Percentiles rank a stretch among this genome's conserved stretches.
These are phyloP conservation scores for Thereuonema tuberculata DNA, from an alignment of 1,140 invertebrate species.

Conservation along the genomic window DNA sequence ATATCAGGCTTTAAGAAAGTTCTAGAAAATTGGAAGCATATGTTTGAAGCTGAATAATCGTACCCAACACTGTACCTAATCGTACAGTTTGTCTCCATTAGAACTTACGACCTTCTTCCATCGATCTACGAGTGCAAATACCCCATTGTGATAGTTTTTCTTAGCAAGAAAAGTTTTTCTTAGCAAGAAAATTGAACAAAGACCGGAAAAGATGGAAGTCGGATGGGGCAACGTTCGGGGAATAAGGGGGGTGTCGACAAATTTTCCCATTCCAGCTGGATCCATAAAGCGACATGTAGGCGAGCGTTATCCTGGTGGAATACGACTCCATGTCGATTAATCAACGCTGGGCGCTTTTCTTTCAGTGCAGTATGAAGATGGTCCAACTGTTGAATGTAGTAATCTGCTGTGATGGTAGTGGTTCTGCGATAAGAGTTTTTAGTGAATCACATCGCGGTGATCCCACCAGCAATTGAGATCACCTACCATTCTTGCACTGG, in stretches of 20 bases:
- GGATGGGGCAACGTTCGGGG: no score
- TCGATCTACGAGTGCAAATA: neutral
- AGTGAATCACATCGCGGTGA: neutral
- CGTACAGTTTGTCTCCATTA: neutral
- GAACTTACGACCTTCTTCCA: neutral
- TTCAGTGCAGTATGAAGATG: neutral
- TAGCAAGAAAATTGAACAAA: neutral
- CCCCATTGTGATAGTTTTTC: neutral
- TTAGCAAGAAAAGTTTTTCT: neutral
- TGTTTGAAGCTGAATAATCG: no score
- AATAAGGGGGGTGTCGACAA: neutral
- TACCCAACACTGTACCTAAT: neutral
- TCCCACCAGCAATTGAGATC: neutral
- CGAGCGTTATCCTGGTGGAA: neutral
- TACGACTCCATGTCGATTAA: neutral
- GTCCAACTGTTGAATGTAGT: neutral
- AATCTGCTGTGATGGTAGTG: no score
- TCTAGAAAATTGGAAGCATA: no score
- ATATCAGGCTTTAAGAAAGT: no score
- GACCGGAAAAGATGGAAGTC: no score
- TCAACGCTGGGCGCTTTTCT: neutral
- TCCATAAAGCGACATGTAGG: neutral
- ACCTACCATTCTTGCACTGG: neutral
- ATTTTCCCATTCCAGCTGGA: neutral
- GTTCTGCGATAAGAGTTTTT: neutral